Evolutionary conservation across 1,140 invertebrate species (phyloP).

Genomic region (Eupeodes corollae): DNA sequence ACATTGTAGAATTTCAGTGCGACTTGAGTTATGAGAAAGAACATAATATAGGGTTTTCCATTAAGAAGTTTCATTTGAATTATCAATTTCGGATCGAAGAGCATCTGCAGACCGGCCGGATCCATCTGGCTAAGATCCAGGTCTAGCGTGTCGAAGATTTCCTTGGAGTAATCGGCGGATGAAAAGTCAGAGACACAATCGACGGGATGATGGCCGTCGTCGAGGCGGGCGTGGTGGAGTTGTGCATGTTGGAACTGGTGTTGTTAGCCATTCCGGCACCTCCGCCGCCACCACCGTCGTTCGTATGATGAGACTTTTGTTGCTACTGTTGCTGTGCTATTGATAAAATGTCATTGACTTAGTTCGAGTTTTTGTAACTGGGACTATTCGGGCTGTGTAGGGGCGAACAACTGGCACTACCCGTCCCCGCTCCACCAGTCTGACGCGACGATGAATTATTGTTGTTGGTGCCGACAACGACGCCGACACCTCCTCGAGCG

Average conservation of each 20-base stretch:
- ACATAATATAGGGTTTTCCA: no score
- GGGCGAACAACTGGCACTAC: conserved; percentile 7
- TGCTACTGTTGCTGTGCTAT: no score
- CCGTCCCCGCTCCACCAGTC: conserved; percentile 3
- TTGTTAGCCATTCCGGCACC: conserved; percentile 3
- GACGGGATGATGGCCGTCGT: conserved; percentile 69
- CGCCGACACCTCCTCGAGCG: not conserved
- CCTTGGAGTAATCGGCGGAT: conserved; percentile 48
- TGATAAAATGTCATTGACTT: no score
- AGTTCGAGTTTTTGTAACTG: conserved; percentile 4
- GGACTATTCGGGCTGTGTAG: conserved; percentile 8
- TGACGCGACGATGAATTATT: conserved; percentile 33
- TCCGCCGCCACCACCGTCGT: conserved; percentile 12
- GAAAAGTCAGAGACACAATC: conserved; percentile 69
- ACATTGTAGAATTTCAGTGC: no score
- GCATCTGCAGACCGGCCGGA: conserved; percentile 76
- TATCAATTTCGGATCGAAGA: conserved; percentile 69
- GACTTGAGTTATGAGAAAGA: no score
- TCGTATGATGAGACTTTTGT: no score
- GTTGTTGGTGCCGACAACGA: no score
- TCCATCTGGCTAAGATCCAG: conserved; percentile 60
- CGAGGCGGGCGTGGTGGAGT: conserved; percentile 55
- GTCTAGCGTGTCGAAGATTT: conserved; percentile 47
- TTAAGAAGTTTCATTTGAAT: no score
- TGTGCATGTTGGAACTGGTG: conserved; percentile 13